These are phyloP conservation scores for Amazona guildingii DNA, from an alignment of 2,113 vertebrate genomes.

Conservation along the genomic window DNA sequence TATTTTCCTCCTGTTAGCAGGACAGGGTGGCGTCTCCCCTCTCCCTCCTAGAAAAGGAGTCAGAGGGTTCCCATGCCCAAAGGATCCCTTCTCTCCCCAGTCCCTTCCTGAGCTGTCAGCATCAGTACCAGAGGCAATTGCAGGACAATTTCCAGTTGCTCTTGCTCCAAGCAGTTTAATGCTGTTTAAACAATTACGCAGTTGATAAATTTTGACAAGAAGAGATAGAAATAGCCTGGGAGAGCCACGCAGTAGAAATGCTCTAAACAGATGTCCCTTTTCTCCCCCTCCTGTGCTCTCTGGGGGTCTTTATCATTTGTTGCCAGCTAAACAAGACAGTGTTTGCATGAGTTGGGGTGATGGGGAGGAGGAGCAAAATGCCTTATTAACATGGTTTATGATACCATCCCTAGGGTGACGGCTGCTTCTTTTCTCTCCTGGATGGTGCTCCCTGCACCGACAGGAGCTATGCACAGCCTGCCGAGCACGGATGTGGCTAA, in stretches of 20 bases:
- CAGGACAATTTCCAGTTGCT: slow-evolving; percentile 67
- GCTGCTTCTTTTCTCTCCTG: not conserved
- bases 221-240: slow-evolving; percentile 70
- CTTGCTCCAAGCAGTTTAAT: slow-evolving; percentile 65
- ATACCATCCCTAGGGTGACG: not conserved
- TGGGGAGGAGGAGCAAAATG: not conserved
- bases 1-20: not conserved
- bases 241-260: slow-evolving; percentile 63
- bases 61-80: slow-evolving; percentile 47
- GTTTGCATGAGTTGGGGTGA: slow-evolving; percentile 7
- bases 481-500: accelerated
- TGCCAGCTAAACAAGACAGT: slow-evolving; percentile 61
- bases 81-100: not conserved
- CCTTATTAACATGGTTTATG: slow-evolving; percentile 41
- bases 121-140: slow-evolving; percentile 48
- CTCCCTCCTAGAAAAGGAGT: not conserved
- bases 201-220: slow-evolving; percentile 76
- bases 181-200: slow-evolving; percentile 73
- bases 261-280: slow-evolving; percentile 71
- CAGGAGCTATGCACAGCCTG: not conserved
- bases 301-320: slow-evolving; percentile 16
- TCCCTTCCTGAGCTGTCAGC: slow-evolving; percentile 55
- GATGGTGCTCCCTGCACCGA: not conserved
- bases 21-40: not conserved
- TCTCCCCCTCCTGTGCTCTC: slow-evolving; percentile 49